Conservation (phyloP, 2,888 invertebrate genomes). For the Epirrita christyi region DNA sequence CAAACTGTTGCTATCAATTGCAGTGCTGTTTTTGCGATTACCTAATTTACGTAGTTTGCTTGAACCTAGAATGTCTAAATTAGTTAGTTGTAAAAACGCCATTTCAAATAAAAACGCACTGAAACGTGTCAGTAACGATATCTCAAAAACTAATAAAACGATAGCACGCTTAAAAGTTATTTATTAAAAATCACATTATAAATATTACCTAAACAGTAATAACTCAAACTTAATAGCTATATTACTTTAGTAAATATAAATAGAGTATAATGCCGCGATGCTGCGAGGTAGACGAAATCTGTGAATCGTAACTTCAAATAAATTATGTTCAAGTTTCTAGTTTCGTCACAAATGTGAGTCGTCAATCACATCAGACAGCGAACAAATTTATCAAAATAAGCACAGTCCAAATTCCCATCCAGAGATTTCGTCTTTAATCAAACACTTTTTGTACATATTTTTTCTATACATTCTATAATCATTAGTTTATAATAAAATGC, state of each 20-base stretch:
- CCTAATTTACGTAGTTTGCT: too few relatives aligned
- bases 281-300: constrained; percentile 7
- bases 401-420: neutral
- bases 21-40: too few relatives aligned
- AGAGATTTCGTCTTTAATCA: constrained; percentile 3
- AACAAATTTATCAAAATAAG: neutral
- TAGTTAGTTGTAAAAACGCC: too few relatives aligned
- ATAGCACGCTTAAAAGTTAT: constrained; percentile 5
- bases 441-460: constrained; percentile 12
- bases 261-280: constrained; percentile 4
- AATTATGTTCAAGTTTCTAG: too few relatives aligned
- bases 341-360: too few relatives aligned
- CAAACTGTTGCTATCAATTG: too few relatives aligned
- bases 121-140: too few relatives aligned
- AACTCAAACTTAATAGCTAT: constrained; percentile 16
- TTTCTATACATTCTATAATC: neutral
- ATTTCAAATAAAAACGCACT: too few relatives aligned
- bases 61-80: too few relatives aligned
- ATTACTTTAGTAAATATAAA: neutral
- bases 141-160: constrained; percentile 8
- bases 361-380: too few relatives aligned
- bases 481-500: constrained; percentile 1
- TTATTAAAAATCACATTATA: constrained; percentile 31
- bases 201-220: constrained; percentile 21
- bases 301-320: neutral